Evolutionary conservation across 2,113 vertebrate species (phyloP).

Genomic region (Hyaena hyaena): DNA sequence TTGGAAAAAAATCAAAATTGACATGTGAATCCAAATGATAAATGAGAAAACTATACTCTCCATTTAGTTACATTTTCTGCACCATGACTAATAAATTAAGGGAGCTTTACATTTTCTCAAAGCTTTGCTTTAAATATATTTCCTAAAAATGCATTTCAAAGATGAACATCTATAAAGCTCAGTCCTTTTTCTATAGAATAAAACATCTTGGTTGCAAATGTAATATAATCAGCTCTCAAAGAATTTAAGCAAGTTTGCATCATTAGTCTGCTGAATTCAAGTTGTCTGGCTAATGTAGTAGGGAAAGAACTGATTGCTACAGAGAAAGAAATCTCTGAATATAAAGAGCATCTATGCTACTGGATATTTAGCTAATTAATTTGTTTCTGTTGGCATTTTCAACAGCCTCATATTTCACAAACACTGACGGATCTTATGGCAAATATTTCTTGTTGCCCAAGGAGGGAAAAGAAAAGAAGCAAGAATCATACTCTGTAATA

Average conservation of each 20-base stretch:
- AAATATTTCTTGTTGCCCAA: neutral
- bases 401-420: neutral
- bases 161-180: neutral
- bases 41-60: neutral
- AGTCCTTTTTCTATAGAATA: neutral
- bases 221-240: neutral
- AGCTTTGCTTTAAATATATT: neutral
- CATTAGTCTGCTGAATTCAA: neutral
- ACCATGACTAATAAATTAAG: neutral
- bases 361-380: neutral
- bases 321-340: neutral
- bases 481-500: neutral
- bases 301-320: neutral
- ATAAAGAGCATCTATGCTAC: neutral
- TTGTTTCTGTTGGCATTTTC: neutral
- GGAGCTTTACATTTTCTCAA: neutral
- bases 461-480: neutral
- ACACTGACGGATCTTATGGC: neutral
- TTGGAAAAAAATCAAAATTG: neutral
- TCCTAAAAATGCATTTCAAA: neutral
- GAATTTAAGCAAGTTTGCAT: neutral
- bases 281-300: neutral
- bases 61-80: neutral
- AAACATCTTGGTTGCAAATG: neutral
- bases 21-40: neutral